Conservation (phyloP, 1,140 invertebrate genomes). For the Varroa destructor region DNA sequence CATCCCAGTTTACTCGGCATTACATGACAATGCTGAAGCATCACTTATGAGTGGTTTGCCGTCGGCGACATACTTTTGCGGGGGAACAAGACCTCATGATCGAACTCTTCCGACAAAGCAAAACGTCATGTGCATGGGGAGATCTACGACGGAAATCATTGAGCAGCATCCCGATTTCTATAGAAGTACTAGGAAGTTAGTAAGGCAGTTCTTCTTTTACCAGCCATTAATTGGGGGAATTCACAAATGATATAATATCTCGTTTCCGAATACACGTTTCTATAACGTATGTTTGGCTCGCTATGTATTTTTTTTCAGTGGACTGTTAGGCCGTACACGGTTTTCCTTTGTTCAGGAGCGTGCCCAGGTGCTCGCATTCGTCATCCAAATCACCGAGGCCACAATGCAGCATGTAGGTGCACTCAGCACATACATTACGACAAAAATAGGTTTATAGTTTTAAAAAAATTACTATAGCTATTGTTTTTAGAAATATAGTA, state of each 20-base stretch:
- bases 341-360: constrained; percentile 20
- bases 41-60: constrained; percentile 32
- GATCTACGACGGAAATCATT: constrained; percentile 51
- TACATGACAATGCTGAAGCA: constrained; percentile 29
- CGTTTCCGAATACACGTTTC: too few species aligned
- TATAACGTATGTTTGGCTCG: too few species aligned
- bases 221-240: neutral
- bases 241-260: too few species aligned
- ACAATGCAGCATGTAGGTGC: constrained; percentile 17
- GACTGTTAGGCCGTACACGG: neutral
- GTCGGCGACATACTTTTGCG: constrained; percentile 47
- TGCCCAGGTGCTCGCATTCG: neutral
- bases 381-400: constrained; percentile 18
- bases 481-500: too few species aligned
- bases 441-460: too few species aligned
- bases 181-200: constrained; percentile 5
- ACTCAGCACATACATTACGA: too few species aligned
- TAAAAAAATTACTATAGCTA: too few species aligned
- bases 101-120: constrained; percentile 52
- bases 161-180: constrained; percentile 48
- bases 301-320: neutral
- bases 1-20: constrained; percentile 28
- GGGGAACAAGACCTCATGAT: constrained; percentile 48
- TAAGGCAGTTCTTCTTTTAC: neutral
- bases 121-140: constrained; percentile 50